A percentile compares a stretch with the other conserved stretches of the same genome.
Evolutionary conservation across 1,140 invertebrate species (phyloP).

Genomic region (Gonioctena quinquepunctata): DNA sequence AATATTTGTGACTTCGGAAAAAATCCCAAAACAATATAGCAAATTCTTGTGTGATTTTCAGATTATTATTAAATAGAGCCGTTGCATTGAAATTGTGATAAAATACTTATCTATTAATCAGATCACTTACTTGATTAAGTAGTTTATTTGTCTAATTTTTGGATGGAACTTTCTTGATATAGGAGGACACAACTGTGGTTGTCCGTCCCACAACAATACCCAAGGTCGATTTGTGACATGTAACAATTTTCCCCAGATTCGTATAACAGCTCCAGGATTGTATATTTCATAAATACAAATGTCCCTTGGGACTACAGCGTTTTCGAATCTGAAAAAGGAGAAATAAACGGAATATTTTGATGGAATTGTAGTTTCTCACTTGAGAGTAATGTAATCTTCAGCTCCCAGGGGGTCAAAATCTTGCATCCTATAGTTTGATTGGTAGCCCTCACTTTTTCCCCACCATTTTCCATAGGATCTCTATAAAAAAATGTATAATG

Average conservation of each 20-base stretch:
- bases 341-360: neutral
- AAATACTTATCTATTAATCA: too few relatives aligned
- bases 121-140: slow-evolving; percentile 69
- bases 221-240: slow-evolving; percentile 59
- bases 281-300: slow-evolving; percentile 87
- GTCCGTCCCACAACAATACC: slow-evolving; percentile 77
- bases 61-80: too few relatives aligned
- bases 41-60: too few relatives aligned
- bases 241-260: slow-evolving; percentile 72
- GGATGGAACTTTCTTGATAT: slow-evolving; percentile 78
- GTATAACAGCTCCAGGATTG: slow-evolving; percentile 84
- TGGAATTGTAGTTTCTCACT: slow-evolving; percentile 31
- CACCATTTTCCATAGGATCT: slow-evolving; percentile 90
- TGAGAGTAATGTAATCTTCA: slow-evolving; percentile 83
- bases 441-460: slow-evolving; percentile 74
- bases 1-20: too few relatives aligned
- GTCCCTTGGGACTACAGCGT: slow-evolving; percentile 74
- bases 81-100: too few relatives aligned
- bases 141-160: slow-evolving; percentile 64
- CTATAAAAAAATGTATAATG: slow-evolving; percentile 63
- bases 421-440: slow-evolving; percentile 73
- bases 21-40: too few relatives aligned
- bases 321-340: slow-evolving; percentile 68
- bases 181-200: slow-evolving; percentile 65
- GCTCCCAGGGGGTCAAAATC: slow-evolving; percentile 69